Conservation (phyloP, 2,113 vertebrate species). For the Epinephelus fuscoguttatus region DNA sequence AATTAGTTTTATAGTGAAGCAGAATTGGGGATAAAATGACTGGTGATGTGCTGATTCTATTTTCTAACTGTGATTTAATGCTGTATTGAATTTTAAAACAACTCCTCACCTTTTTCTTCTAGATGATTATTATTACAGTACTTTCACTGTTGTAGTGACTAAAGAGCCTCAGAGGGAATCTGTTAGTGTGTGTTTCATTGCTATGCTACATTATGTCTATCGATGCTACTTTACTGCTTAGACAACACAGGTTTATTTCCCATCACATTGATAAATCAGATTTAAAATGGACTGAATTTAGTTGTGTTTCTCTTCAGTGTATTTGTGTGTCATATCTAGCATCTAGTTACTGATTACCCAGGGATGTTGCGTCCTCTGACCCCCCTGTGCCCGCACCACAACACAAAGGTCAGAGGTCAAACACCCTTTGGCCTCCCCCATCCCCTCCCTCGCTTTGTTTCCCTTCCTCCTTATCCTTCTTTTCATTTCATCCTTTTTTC, state of each 20-base stretch:
- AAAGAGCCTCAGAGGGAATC: neutral
- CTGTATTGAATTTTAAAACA: neutral
- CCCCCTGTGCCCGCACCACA: constrained; percentile 62
- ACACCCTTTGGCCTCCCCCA: constrained; percentile 56
- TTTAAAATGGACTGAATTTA: neutral
- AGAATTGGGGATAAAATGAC: neutral
- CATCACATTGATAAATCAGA: constrained; percentile 22
- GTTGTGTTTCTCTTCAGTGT: constrained; percentile 21
- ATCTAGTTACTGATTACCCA: constrained; percentile 80
- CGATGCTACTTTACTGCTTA: constrained; percentile 12
- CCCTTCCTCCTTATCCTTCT: constrained; percentile 51
- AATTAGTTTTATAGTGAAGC: neutral
- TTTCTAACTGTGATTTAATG: neutral
- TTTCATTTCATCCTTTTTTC: constrained; percentile 56
- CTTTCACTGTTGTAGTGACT: constrained; percentile 19
- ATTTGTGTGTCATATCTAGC: constrained; percentile 37
- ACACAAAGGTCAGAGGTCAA: constrained; percentile 73
- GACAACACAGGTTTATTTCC: constrained; percentile 32
- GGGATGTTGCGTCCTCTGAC: constrained; percentile 69
- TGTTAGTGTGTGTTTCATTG: neutral
- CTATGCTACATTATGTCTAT: neutral
- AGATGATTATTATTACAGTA: neutral
- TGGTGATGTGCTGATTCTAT: neutral
- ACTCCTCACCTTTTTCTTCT: neutral
- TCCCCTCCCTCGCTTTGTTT: constrained; percentile 46